These are phyloP conservation scores for Dicranocentrus wangi DNA, from an alignment of 2,888 invertebrate species.

Conservation along the genomic window DNA sequence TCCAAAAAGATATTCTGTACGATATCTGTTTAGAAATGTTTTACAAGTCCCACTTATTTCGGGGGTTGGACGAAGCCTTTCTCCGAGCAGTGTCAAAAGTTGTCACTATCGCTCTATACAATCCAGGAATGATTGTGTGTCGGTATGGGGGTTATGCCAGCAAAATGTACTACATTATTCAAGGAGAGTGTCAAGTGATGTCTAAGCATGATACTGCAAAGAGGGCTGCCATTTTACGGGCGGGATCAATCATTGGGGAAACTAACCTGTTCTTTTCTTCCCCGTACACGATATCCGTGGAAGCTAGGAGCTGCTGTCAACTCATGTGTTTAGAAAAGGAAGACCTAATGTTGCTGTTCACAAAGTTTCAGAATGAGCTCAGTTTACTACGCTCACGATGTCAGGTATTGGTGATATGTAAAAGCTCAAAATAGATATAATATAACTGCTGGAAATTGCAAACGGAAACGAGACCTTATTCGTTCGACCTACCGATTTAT, in stretches of 20 bases:
- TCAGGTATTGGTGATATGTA: constrained; percentile 36
- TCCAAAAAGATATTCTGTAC: constrained; percentile 63
- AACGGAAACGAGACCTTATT: too few species aligned
- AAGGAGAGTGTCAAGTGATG: constrained; percentile 65
- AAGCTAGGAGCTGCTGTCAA: constrained; percentile 65
- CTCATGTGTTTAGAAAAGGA: constrained; percentile 62
- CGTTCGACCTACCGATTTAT: not conserved
- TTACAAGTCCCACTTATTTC: constrained; percentile 58
- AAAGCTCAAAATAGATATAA: too few species aligned
- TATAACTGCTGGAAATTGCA: too few species aligned
- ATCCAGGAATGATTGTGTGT: constrained; percentile 43
- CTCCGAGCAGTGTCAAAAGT: constrained; percentile 58
- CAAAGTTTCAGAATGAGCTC: constrained; percentile 52
- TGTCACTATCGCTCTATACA: constrained; percentile 43
- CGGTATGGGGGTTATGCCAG: constrained; percentile 52
- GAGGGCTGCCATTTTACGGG: constrained; percentile 55
- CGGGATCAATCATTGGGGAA: constrained; percentile 68
- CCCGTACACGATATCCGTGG: constrained; percentile 57
- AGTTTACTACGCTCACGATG: constrained; percentile 49
- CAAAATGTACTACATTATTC: constrained; percentile 67
- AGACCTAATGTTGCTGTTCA: constrained; percentile 59
- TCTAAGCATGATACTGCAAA: constrained; percentile 54
- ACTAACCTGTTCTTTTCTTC: constrained; percentile 65
- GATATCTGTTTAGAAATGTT: constrained; percentile 71
- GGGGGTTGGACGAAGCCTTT: constrained; percentile 58